phyloP scores from a whole-genome alignment of 2,888 invertebrate genomes.

The Perdita meconis region DNA sequence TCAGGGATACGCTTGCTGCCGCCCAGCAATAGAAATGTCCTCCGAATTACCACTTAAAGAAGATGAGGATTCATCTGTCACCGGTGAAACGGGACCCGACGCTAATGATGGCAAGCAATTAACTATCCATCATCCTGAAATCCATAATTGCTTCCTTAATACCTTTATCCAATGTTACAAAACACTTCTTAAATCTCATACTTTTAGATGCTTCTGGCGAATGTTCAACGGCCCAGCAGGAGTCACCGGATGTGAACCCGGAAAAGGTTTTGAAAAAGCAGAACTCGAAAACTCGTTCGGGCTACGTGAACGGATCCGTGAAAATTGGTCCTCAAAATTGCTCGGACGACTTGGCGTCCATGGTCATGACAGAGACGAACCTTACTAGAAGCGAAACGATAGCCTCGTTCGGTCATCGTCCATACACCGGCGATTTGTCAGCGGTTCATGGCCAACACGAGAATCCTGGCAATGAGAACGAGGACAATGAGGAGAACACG shows the following conservation, averaged over 20 bases:
- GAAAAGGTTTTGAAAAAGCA: slow-evolving; percentile 27
- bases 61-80: slow-evolving; percentile 83
- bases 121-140: not conserved
- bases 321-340: slow-evolving; percentile 52
- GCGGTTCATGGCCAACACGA: slow-evolving; percentile 7
- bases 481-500: slow-evolving; percentile 4
- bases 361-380: slow-evolving; percentile 58
- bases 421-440: slow-evolving; percentile 57
- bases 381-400: slow-evolving; percentile 80
- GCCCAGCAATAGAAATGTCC: slow-evolving; percentile 74
- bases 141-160: not conserved
- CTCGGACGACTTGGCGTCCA: slow-evolving; percentile 31
- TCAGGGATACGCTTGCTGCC: slow-evolving; percentile 80
- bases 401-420: slow-evolving; percentile 77
- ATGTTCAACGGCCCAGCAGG: slow-evolving; percentile 48
- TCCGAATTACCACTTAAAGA: slow-evolving; percentile 86
- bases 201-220: slow-evolving; percentile 54
- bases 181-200: no score
- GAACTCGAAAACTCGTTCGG: slow-evolving; percentile 39
- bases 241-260: slow-evolving; percentile 42
- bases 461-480: slow-evolving; percentile 11
- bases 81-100: slow-evolving; percentile 73
- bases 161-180: no score
- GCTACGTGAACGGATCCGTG: slow-evolving; percentile 61
- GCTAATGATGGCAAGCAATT: slow-evolving; percentile 61